Base-by-base conservation (phyloP, 2,888 invertebrate species). In the Syritta pipiens region DNA sequence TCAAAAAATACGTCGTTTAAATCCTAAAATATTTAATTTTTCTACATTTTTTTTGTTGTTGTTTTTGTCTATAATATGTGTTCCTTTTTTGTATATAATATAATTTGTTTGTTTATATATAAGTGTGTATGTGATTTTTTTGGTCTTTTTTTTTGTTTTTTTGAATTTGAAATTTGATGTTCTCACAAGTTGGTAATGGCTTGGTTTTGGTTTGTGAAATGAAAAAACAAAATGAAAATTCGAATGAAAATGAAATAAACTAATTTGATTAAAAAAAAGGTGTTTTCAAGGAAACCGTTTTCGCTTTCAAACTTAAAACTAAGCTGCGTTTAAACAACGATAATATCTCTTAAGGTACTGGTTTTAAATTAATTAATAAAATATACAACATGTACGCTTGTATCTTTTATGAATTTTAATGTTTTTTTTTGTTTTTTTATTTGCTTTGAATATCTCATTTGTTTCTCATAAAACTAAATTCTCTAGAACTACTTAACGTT, bases 401-500 rank as follows among this genome's bases (percentile, higher is more conserved):
- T n/a, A n/a, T n/a, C n/a, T n/a, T n/a, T n/a, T n/a, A n/a, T n/a
- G n/a, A n/a, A n/a, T n/a, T n/a, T n/a, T n/a, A n/a, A n/a, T n/a
- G n/a, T n/a, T n/a, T n/a, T n/a, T n/a, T n/a, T n/a, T n/a, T n/a
- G n/a, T n/a, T n/a, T n/a, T n/a, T n/a, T n/a, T n/a, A n/a, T n/a
- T n/a, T n/a, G n/a, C n/a, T n/a, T n/a, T n/a, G n/a, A n/a, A n/a
- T n/a, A n/a, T n/a, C n/a, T n/a, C n/a, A n/a, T 59, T 49, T n/a
- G 32, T 35, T 65, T 30, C 24, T 37, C 32, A 62, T 71, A 40
- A 65, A 65, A 77, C 40, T 65, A 60, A 72, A 65, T 55, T 65
- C n/a, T 77, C 77, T 77, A 77, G 32, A 77, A 77, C 77, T 77
- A 77, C 72, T 77, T 72, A 77, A 77, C 77, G 77, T 60, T 77